phyloP scores from a whole-genome alignment of 2,797 vertebrate genomes.

The Oreochromis mossambicus region DNA sequence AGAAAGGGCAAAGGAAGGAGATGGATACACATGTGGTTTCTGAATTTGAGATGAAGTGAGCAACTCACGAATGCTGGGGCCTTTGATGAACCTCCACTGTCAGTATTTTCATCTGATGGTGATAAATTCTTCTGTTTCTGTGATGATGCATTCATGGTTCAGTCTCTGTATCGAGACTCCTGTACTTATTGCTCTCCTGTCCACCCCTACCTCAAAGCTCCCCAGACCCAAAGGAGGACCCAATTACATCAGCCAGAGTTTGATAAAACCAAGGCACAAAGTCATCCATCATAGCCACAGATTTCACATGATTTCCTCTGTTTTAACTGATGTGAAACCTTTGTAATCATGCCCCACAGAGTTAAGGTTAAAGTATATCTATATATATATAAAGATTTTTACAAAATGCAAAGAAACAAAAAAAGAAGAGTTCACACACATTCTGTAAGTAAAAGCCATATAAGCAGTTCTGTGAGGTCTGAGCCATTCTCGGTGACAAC shows the following conservation, averaged over 20 bases:
- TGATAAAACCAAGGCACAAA: conserved; percentile 23
- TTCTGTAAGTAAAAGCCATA: background rate
- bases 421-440: background rate
- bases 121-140: background rate
- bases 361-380: rapidly evolving
- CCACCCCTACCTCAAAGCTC: background rate
- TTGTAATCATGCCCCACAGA: background rate
- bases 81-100: background rate
- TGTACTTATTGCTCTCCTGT: background rate
- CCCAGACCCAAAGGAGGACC: background rate
- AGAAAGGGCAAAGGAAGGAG: background rate
- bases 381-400: background rate
- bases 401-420: background rate
- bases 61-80: background rate
- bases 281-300: conserved; percentile 14
- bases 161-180: background rate
- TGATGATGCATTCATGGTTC: background rate
- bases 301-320: background rate
- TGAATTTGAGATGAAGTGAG: background rate
- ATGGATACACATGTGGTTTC: background rate
- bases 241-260: conserved; percentile 17
- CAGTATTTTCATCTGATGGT: background rate
- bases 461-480: background rate
- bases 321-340: background rate
- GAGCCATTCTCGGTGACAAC: background rate